These are phyloP conservation scores for Tridacna gigas DNA, from an alignment of 2,888 invertebrate genomes.

Conservation along the genomic window DNA sequence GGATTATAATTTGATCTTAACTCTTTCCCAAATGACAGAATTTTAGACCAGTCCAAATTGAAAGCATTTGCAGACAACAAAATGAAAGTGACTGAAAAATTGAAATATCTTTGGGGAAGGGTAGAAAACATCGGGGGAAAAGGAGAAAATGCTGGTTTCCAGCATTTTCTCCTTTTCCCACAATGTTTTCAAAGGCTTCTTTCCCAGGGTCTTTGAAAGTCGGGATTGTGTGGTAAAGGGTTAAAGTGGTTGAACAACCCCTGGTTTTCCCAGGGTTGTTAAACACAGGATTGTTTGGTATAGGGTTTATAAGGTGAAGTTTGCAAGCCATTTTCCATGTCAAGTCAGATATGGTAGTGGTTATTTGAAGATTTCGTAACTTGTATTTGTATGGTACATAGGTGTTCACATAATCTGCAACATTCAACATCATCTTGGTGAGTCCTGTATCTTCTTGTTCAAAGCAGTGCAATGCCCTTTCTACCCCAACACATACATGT, in stretches of 20 bases:
- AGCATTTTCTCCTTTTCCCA: constrained; percentile 9
- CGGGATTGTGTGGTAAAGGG: not conserved
- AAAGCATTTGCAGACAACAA: no score
- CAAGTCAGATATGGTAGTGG: no score
- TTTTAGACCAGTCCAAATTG: no score
- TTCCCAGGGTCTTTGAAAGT: not conserved
- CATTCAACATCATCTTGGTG: constrained; percentile 8
- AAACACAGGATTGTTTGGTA: no score
- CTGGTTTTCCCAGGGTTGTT: no score
- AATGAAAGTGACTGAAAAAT: no score
- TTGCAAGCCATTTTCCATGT: not conserved
- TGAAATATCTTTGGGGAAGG: no score
- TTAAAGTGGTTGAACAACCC: not conserved
- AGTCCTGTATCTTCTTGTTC: not conserved
- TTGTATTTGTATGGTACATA: not conserved
- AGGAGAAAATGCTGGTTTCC: not conserved
- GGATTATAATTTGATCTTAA: not conserved
- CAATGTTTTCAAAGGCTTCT: not conserved
- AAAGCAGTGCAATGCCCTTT: no score
- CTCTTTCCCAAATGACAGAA: not conserved
- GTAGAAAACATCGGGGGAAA: not conserved
- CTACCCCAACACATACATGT: no score
- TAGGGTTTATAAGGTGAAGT: not conserved
- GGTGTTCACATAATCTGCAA: constrained; percentile 4
- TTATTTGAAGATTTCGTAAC: not conserved